These are phyloP conservation scores for Fistularia commersonii DNA, from an alignment of 2,797 vertebrate species.

Conservation along the genomic window DNA sequence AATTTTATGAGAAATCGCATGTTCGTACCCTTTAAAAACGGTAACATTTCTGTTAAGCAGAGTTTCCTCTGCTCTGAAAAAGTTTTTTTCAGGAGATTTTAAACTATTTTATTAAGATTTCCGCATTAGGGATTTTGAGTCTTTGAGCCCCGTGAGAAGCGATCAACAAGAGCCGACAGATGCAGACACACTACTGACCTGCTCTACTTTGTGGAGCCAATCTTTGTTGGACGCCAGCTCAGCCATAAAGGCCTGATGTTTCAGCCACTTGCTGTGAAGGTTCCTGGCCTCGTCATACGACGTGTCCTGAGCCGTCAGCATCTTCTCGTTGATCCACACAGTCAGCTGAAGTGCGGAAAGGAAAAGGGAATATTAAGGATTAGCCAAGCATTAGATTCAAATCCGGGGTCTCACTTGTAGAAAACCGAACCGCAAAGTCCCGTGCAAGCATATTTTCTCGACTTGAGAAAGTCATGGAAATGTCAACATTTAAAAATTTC, in stretches of 20 bases:
- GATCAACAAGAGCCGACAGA: too few species aligned
- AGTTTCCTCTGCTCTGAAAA: too few species aligned
- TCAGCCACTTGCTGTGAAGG: slow-evolving; percentile 94
- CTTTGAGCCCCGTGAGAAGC: too few species aligned
- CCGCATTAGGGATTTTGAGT: too few species aligned
- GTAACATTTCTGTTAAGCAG: too few species aligned
- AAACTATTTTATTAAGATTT: too few species aligned
- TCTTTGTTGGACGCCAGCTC: slow-evolving; percentile 89
- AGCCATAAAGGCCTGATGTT: slow-evolving; percentile 94
- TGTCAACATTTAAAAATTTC: slow-evolving; percentile 20
- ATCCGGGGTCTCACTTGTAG: not conserved
- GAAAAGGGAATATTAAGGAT: not conserved
- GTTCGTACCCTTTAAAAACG: too few species aligned
- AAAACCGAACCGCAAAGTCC: not conserved
- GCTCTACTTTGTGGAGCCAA: slow-evolving; percentile 87
- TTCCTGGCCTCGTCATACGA: slow-evolving; percentile 88
- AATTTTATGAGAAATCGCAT: too few species aligned
- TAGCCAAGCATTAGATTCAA: slow-evolving; percentile 1
- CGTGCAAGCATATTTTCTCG: not conserved
- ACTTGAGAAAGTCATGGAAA: slow-evolving; percentile 33
- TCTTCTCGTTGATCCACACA: slow-evolving; percentile 96
- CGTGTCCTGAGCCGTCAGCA: slow-evolving; percentile 91
- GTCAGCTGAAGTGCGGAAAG: slow-evolving; percentile 75
- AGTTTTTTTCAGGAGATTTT: too few species aligned
- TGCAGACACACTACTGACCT: slow-evolving; percentile 54